Conservation (phyloP, 2,888 invertebrate species). For the Troglohyphantes excavatus region DNA sequence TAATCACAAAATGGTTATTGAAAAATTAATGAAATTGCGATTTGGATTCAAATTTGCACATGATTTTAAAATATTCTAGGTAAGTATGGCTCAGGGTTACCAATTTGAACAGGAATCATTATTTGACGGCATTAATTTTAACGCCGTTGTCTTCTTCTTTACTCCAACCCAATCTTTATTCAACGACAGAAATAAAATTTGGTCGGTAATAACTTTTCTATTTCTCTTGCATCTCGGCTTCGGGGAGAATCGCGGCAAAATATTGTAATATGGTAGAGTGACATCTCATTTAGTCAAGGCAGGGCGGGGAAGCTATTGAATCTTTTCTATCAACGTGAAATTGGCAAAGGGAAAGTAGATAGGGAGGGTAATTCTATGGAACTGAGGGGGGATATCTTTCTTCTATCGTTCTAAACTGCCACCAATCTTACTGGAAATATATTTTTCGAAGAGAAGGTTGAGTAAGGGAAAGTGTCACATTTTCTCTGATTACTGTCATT, state of each 20-base stretch:
- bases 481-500: slow-evolving; percentile 13
- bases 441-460: neutral
- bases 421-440: neutral
- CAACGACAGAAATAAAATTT: neutral
- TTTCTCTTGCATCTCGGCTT: neutral
- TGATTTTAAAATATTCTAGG: no score
- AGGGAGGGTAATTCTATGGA: slow-evolving; percentile 8
- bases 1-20: no score
- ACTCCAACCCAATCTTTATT: no score
- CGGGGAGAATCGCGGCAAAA: neutral
- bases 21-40: no score
- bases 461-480: neutral
- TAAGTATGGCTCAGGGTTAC: no score
- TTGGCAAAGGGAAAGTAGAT: neutral
- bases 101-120: no score
- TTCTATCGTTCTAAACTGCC: neutral
- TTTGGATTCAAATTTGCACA: no score
- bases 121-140: no score
- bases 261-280: neutral
- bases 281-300: neutral
- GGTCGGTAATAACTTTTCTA: neutral
- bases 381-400: neutral
- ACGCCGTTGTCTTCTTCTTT: no score
- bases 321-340: neutral
- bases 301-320: neutral